Conservation (phyloP, 2,888 invertebrate genomes). For the Eupithecia pulchellata region DNA sequence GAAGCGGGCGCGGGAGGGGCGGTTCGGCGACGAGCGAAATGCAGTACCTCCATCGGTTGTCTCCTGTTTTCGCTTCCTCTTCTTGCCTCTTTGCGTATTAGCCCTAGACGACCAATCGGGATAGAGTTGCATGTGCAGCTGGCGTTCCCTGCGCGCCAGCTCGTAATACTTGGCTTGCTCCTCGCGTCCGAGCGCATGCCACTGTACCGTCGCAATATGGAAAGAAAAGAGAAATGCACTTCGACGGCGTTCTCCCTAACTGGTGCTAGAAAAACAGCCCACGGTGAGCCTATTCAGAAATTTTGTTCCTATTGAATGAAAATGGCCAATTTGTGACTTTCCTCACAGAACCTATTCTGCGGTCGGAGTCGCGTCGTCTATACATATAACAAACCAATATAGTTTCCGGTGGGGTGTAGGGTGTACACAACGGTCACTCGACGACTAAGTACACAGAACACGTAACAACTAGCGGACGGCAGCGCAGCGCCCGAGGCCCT, state of each 20-base stretch:
- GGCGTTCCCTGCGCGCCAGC: conserved; percentile 98
- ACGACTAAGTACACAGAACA: conserved; percentile 84
- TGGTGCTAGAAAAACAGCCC: conserved; percentile 90
- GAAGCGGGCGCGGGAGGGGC: conserved; percentile 37
- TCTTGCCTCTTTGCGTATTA: conserved; percentile 99
- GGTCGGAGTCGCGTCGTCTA: conserved; percentile 80
- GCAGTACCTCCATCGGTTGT: conserved; percentile 97
- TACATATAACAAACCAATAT: conserved; percentile 85
- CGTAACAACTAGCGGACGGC: conserved; percentile 66
- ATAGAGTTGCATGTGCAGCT: conserved; percentile 99
- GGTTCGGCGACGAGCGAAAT: conserved; percentile 77
- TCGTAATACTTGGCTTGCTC: conserved; percentile 99
- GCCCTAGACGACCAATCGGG: conserved; percentile 99
- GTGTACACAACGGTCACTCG: conserved; percentile 81
- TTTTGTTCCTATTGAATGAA: conserved; percentile 80
- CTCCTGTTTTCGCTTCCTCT: conserved; percentile 99
- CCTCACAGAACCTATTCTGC: conserved; percentile 86
- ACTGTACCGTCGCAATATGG: conserved; percentile 89
- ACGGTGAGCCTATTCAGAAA: conserved; percentile 75
- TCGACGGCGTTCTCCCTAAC: conserved; percentile 82
- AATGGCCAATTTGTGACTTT: conserved; percentile 82
- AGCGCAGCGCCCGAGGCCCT: conserved; percentile 21
- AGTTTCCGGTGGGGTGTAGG: conserved; percentile 79
- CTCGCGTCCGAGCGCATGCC: conserved; percentile 99
- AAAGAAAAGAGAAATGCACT: conserved; percentile 85